These are phyloP conservation scores for Sylvilagus floridanus DNA, from an alignment of 2,797 vertebrate genomes.

Conservation along the genomic window DNA sequence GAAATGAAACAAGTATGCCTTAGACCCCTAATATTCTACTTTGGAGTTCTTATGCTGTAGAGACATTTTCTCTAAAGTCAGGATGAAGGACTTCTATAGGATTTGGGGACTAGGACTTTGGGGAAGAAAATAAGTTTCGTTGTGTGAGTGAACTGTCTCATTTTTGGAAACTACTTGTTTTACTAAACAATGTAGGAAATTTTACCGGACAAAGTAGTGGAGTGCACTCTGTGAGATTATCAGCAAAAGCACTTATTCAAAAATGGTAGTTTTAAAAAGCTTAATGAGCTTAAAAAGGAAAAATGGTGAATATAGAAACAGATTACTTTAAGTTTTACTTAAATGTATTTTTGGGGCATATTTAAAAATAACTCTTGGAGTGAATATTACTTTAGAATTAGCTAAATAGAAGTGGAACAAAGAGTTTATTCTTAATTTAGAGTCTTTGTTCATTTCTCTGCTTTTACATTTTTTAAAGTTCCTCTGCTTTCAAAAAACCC, in stretches of 20 bases:
- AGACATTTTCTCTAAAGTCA: background rate
- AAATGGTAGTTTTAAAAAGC: background rate
- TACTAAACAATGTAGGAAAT: background rate
- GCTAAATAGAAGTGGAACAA: conserved; percentile 67
- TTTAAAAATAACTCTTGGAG: conserved; percentile 67
- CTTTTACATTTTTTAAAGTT: conserved; percentile 31
- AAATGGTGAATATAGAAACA: conserved; percentile 60
- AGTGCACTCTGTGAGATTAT: background rate
- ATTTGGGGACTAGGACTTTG: background rate
- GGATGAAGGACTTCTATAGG: background rate
- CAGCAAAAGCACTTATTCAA: background rate
- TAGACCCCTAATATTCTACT: background rate
- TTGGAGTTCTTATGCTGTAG: background rate
- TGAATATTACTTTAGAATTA: conserved; percentile 51
- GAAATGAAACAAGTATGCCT: background rate
- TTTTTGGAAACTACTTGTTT: conserved; percentile 29
- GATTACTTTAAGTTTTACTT: conserved; percentile 27
- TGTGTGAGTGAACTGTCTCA: background rate
- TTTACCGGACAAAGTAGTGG: background rate
- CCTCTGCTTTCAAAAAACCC: background rate
- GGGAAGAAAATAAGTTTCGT: background rate
- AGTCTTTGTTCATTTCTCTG: conserved; percentile 59
- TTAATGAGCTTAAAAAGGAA: conserved; percentile 19
- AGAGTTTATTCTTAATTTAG: conserved; percentile 54
- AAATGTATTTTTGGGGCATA: conserved; percentile 33